phyloP scores from a whole-genome alignment of 2,888 invertebrate species.

The Chouioia cunea region DNA sequence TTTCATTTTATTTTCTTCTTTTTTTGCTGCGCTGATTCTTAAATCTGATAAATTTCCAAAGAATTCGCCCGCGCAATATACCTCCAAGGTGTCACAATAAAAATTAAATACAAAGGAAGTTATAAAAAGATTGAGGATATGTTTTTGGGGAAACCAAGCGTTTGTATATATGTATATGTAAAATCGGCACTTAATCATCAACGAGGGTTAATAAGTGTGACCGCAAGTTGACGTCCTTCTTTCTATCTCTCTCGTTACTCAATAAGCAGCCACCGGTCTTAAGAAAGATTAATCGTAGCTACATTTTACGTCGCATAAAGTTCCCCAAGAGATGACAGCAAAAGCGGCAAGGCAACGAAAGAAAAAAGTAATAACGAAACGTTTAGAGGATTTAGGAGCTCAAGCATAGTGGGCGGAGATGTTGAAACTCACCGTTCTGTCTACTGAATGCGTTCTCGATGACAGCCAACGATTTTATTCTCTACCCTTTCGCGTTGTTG shows the following conservation, averaged over 20 bases:
- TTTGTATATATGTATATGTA: too few relatives aligned
- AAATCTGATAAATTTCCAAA: too few relatives aligned
- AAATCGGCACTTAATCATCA: conserved; percentile 21
- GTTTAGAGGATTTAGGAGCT: conserved; percentile 37
- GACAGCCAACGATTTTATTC: conserved; percentile 37
- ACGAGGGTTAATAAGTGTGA: conserved; percentile 28
- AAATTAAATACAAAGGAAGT: too few relatives aligned
- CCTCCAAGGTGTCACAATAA: too few relatives aligned
- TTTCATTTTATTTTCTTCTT: too few relatives aligned
- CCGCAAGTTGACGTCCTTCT: conserved; percentile 9
- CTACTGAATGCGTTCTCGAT: conserved; percentile 15
- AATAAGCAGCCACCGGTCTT: conserved; percentile 43
- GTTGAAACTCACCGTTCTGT: conserved; percentile 26
- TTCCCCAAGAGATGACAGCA: conserved; percentile 31
- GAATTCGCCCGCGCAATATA: too few relatives aligned
- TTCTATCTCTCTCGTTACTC: conserved; percentile 26
- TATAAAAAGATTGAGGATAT: too few relatives aligned
- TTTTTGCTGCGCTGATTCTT: too few relatives aligned
- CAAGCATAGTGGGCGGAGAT: conserved; percentile 38
- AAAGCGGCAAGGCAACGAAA: background rate
- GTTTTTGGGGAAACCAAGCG: too few relatives aligned
- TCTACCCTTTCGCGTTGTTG: conserved; percentile 17
- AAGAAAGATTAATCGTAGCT: conserved; percentile 45
- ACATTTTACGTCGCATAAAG: conserved; percentile 35
- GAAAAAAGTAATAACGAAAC: background rate